Base-by-base conservation (phyloP, 2,888 invertebrate genomes). In the Molanna angustata region DNA sequence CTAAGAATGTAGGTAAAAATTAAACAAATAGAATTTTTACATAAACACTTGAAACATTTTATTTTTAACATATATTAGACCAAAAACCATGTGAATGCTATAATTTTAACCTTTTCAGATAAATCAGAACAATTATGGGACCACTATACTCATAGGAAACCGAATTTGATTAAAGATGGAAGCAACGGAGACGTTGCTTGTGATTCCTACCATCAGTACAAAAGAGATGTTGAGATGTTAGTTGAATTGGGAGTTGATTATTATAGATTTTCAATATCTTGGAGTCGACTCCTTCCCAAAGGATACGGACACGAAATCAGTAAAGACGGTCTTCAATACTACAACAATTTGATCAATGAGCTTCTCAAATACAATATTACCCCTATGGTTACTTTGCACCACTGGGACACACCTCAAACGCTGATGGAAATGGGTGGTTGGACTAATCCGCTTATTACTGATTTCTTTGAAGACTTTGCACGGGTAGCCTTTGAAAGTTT, bases 81-180 rank as follows among this genome's bases (percentile, higher is more conserved):
- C 11, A 27, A 27, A 27, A 27, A 27, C 6, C 27, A 27, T 7
- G 11, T 27, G 27, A 27, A 7, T 27, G n/a, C n/a, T 27, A 7
- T 19, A 41, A 20, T 4, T 41, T 49, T 33, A 52, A 14, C 54
- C 46, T 18, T 54, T 64, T 11, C 60, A 83, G 84, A 79, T 9
- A 84, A 83, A 70, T 78, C 80, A 1, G 79, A 80, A 61, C 83
- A 76, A 62, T 80, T 85, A 17, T 87, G 86, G 88, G 88, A 88
- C 65, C 72, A 71, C 6, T 81, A 82, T 61, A 79, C 81, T 0
- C 84, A 84, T 61, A 63, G 65, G 3, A 62, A 73, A 37, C 75
- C 78, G 0, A 75, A 80, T 2, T 62, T 73, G 0, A 73, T 85
- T 1, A 69, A 67, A 43, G 80, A 84, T 62, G 69, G 69, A 35